Percentiles rank a stretch among this genome's conserved stretches.
Evolutionary conservation across 2,888 invertebrate species (phyloP).

Genomic region (Melanchra persicariae): DNA sequence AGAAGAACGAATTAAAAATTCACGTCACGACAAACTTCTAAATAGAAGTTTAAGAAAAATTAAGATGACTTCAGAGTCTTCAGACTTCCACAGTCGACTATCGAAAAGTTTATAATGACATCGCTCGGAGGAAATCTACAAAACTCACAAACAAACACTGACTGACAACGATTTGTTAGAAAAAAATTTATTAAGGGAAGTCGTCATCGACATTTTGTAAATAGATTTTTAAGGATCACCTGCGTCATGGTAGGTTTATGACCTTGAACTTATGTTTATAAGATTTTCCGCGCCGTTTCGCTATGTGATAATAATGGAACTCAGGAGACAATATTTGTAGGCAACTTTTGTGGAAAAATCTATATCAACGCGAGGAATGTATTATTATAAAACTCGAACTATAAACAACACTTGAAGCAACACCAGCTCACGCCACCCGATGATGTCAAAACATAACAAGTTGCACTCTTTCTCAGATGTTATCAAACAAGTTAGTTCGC

Average conservation of each 20-base stretch:
- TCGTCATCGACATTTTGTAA: not conserved
- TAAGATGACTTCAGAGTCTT: conserved; percentile 7
- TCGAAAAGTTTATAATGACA: conserved; percentile 59
- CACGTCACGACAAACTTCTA: conserved; percentile 36
- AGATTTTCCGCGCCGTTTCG: too few species aligned
- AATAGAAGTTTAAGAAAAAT: conserved; percentile 30
- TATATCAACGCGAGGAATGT: not conserved
- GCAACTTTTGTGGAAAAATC: not conserved
- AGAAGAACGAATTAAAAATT: conserved; percentile 42
- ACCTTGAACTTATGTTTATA: not conserved
- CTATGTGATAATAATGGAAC: too few species aligned
- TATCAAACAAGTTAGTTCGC: conserved; percentile 56
- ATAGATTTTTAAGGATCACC: not conserved
- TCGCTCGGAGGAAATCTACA: not conserved
- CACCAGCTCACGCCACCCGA: conserved; percentile 14
- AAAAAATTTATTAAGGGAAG: conserved; percentile 9
- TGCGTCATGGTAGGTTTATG: not conserved
- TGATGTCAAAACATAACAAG: conserved; percentile 21
- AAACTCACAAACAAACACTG: conserved; percentile 34
- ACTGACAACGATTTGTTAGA: conserved; percentile 15
- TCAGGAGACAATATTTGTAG: too few species aligned
- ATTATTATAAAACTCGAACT: not conserved
- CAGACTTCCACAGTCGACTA: conserved; percentile 32
- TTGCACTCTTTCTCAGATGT: conserved; percentile 25
- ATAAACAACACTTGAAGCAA: conserved; percentile 7